Percentiles rank a stretch among this genome's conserved stretches.
These are phyloP conservation scores for Jaculus jaculus DNA, from an alignment of 2,113 vertebrate genomes.

Conservation along the genomic window DNA sequence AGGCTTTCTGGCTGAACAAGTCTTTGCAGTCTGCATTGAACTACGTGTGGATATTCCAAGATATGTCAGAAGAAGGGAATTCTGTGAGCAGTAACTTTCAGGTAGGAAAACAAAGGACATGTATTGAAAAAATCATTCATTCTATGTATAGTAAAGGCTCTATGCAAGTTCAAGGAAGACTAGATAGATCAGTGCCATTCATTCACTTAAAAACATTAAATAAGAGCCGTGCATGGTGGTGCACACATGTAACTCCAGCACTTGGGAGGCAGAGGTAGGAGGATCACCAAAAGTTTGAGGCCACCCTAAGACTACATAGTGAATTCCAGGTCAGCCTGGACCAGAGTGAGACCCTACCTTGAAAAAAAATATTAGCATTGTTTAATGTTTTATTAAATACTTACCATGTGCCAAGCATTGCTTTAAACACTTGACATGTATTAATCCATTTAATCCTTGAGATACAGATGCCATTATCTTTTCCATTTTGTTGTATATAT, in stretches of 20 bases:
- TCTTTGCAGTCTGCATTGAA: slow-evolving; percentile 29
- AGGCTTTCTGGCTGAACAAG: not conserved
- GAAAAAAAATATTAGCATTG: not conserved
- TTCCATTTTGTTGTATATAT: slow-evolving; percentile 40
- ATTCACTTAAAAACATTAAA: slow-evolving; percentile 41
- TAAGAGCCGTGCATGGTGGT: not conserved
- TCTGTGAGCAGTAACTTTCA: not conserved
- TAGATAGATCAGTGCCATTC: not conserved
- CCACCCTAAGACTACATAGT: too few relatives aligned
- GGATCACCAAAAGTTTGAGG: too few relatives aligned
- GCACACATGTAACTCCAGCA: too few relatives aligned
- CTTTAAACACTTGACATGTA: slow-evolving; percentile 18
- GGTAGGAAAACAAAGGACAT: slow-evolving; percentile 15
- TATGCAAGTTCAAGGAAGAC: not conserved
- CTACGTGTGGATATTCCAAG: not conserved
- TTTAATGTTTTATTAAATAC: slow-evolving; percentile 41
- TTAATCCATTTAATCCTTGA: slow-evolving; percentile 20
- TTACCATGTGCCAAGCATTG: not conserved
- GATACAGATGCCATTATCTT: not conserved
- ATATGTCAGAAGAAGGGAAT: slow-evolving; percentile 52
- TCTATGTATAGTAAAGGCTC: not conserved
- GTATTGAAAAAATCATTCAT: not conserved
- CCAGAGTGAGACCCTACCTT: too few relatives aligned
- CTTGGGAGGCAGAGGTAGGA: too few relatives aligned
- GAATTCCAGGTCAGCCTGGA: too few relatives aligned